Conservation (phyloP, 2,113 vertebrate species). For the Lycocorax pyrrhopterus region DNA sequence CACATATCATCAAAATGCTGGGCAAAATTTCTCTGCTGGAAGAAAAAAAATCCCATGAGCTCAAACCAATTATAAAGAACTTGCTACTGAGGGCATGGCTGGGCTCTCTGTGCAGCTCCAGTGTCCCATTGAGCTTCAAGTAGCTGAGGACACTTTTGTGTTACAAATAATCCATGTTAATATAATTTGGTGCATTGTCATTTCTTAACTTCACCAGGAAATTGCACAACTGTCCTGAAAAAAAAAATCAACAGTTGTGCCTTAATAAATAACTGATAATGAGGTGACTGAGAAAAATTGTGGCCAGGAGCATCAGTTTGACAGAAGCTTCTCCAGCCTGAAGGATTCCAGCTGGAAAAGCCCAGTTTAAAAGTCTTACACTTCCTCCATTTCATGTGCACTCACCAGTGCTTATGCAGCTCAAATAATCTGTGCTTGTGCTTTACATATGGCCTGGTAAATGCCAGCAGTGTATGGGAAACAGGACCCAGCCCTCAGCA, state of each 20-base stretch:
- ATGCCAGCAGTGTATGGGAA: neutral
- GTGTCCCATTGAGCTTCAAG: neutral
- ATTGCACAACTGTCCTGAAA: neutral
- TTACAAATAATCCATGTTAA: neutral
- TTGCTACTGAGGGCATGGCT: neutral
- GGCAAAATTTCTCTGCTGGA: neutral
- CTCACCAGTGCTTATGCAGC: neutral
- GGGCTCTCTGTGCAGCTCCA: neutral
- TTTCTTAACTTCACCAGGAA: neutral
- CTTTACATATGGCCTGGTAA: rapidly evolving
- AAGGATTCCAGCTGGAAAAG: neutral
- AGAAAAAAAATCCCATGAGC: neutral
- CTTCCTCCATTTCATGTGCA: neutral
- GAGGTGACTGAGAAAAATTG: neutral
- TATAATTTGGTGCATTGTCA: neutral
- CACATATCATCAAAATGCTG: constrained; percentile 4
- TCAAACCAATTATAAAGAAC: neutral
- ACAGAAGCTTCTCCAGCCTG: neutral
- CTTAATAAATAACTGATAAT: neutral
- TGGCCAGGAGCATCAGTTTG: neutral
- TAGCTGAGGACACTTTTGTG: neutral
- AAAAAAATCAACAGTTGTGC: neutral
- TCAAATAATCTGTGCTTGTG: neutral
- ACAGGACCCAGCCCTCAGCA: neutral
- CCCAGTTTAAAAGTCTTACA: neutral